phyloP scores from a whole-genome alignment of 2,888 invertebrate species.

The Melieria omissa region DNA sequence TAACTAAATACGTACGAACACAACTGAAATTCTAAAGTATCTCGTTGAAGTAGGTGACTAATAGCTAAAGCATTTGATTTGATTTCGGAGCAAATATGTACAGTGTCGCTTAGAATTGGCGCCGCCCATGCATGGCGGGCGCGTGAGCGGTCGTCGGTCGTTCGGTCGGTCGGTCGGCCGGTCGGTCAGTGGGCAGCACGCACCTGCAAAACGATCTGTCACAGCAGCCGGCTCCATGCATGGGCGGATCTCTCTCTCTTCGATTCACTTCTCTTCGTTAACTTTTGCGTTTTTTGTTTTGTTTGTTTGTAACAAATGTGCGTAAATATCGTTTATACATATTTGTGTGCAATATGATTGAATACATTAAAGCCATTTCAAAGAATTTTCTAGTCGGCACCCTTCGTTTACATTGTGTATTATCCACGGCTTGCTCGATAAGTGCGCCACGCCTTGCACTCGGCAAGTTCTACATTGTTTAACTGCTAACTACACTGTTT shows the following conservation, averaged over 20 bases:
- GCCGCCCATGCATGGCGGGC: neutral
- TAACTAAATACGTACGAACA: slow-evolving; percentile 52
- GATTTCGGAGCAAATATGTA: neutral
- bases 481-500: neutral
- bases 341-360: slow-evolving; percentile 19
- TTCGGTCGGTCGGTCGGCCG: slow-evolving; percentile 60
- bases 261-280: too few relatives aligned
- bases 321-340: too few relatives aligned
- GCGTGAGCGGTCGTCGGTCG: slow-evolving; percentile 42
- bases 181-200: slow-evolving; percentile 35
- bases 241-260: too few relatives aligned
- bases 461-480: neutral
- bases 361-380: slow-evolving; percentile 34
- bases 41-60: slow-evolving; percentile 34
- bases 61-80: too few relatives aligned
- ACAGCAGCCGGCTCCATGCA: too few relatives aligned
- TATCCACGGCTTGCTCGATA: neutral
- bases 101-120: neutral
- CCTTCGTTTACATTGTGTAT: slow-evolving; percentile 16
- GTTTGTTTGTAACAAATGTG: too few relatives aligned
- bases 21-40: slow-evolving; percentile 58
- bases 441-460: neutral
- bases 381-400: slow-evolving; percentile 4
- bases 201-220: neutral
- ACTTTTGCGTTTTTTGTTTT: too few relatives aligned